Percentiles rank a stretch among this genome's conserved stretches.
Conservation (phyloP, 2,113 vertebrate genomes). For the Pitta sordida region DNA sequence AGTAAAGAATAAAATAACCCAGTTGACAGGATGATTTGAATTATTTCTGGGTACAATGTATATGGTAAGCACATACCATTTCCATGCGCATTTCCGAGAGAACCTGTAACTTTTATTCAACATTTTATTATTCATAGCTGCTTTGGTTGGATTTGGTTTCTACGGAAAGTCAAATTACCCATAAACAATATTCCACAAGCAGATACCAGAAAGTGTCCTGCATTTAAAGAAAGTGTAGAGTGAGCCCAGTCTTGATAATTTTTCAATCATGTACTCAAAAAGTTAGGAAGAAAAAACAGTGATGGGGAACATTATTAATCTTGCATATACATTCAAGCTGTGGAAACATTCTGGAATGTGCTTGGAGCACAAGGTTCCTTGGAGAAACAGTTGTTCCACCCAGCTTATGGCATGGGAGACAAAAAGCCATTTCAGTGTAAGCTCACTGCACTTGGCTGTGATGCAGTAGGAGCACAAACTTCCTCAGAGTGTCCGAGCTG, state of each 20-base stretch:
- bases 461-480: not conserved
- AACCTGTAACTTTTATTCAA: not conserved
- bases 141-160: not conserved
- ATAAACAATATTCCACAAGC: not conserved
- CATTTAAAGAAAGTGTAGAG: not conserved
- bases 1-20: not conserved
- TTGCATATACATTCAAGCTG: not conserved
- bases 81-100: not conserved
- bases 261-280: not conserved
- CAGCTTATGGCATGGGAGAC: not conserved
- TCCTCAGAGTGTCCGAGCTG: not conserved
- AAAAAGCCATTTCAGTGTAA: not conserved
- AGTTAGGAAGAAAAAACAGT: not conserved
- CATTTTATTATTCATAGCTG: not conserved
- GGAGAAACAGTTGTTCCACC: not conserved
- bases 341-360: not conserved
- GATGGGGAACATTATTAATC: accelerated
- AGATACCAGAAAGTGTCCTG: not conserved
- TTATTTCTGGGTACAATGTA: not conserved
- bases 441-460: not conserved
- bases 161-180: not conserved
- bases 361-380: not conserved
- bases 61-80: not conserved
- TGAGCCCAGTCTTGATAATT: not conserved
- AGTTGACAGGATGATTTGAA: not conserved